A percentile compares a stretch with the other conserved stretches of the same genome.
Conservation (phyloP, 2,113 vertebrate genomes). For the Mormyrus iriodes region DNA sequence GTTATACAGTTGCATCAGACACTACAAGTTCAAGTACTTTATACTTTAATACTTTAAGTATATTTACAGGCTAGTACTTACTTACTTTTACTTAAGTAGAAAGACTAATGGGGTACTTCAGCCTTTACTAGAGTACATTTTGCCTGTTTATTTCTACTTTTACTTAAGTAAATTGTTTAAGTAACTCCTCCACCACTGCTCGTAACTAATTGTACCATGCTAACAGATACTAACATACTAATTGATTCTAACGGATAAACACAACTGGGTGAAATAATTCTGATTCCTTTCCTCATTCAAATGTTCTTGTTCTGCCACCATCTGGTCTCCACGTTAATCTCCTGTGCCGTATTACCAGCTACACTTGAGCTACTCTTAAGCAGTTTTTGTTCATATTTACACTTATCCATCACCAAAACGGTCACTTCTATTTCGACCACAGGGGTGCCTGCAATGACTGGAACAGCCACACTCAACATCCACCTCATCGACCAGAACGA, state of each 20-base stretch:
- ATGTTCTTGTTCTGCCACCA: too few species aligned
- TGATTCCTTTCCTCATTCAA: not conserved
- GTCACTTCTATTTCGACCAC: not conserved
- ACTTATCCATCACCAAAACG: not conserved
- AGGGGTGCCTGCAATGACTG: slow-evolving; percentile 47
- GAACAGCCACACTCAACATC: slow-evolving; percentile 43
- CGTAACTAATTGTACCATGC: not conserved
- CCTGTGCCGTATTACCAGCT: not conserved
- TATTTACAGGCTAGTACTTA: not conserved
- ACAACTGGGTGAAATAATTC: not conserved
- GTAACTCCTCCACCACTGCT: not conserved
- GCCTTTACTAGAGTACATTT: not conserved
- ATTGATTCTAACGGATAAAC: not conserved
- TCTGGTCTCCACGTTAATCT: too few species aligned
- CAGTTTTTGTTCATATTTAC: not conserved
- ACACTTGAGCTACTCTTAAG: not conserved
- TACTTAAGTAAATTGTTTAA: too few species aligned
- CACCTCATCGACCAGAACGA: slow-evolving; percentile 36
- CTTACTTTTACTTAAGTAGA: not conserved
- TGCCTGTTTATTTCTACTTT: not conserved
- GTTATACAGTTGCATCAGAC: too few species aligned
- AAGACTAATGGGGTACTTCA: not conserved
- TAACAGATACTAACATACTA: not conserved
- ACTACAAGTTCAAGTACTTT: too few species aligned
- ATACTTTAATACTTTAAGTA: not conserved